Percentiles rank a stretch among this genome's conserved stretches.
phyloP scores from a whole-genome alignment of 1,140 invertebrate species.

The Listronotus oregonensis region DNA sequence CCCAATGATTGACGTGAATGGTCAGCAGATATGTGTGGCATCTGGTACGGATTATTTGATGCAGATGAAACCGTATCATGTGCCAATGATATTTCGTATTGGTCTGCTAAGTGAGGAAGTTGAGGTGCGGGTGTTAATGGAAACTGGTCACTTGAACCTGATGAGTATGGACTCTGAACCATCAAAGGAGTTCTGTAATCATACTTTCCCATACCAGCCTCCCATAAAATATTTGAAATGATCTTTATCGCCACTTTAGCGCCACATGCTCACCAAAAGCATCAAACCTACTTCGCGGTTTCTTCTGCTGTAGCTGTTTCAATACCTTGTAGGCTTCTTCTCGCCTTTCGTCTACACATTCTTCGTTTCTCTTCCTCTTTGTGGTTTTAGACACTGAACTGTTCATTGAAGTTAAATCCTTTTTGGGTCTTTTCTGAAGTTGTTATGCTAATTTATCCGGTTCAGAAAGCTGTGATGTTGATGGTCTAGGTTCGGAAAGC shows the following conservation, averaged over 20 bases:
- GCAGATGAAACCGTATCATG: background rate
- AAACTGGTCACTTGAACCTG: constrained; percentile 1
- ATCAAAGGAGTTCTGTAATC: background rate
- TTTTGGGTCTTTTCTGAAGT: background rate
- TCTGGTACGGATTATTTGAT: no score
- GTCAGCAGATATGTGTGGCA: background rate
- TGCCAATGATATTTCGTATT: background rate
- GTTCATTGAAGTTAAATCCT: background rate
- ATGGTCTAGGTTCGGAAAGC: background rate
- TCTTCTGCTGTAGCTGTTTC: no score
- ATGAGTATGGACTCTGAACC: background rate
- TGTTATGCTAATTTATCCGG: background rate
- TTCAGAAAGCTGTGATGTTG: background rate
- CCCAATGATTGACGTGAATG: background rate
- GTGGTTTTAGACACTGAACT: background rate
- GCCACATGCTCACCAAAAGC: no score
- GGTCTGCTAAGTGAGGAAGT: background rate
- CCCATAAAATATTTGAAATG: no score
- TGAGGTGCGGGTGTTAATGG: background rate
- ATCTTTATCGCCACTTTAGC: no score
- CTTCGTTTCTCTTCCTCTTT: background rate
- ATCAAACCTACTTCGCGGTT: no score
- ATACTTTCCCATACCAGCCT: no score
- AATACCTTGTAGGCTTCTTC: no score
- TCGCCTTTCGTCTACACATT: background rate